Percentiles rank a stretch among this genome's conserved stretches.
Conservation (phyloP, 2,113 vertebrate species). For the Hippoglossus stenolepis region DNA sequence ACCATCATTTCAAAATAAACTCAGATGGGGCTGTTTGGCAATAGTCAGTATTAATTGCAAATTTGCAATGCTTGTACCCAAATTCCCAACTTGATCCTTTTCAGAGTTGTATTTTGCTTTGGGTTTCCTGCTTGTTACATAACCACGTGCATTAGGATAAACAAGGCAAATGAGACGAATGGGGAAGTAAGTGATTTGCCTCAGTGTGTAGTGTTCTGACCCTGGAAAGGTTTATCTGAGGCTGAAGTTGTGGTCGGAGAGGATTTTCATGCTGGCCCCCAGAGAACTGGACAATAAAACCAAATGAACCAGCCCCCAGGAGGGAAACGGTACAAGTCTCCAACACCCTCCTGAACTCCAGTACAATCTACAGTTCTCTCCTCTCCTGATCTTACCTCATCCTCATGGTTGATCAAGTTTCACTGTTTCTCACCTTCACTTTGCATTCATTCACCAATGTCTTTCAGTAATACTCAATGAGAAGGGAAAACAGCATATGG, state of each 20-base stretch:
- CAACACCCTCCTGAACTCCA: constrained; percentile 27
- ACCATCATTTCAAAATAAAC: too few relatives aligned
- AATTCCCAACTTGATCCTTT: background rate
- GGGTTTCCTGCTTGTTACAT: background rate
- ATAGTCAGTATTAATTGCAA: too few relatives aligned
- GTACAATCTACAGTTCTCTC: constrained; percentile 28
- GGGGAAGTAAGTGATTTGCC: background rate
- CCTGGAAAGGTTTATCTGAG: constrained; percentile 19
- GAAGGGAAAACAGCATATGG: background rate
- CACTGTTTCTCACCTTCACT: constrained; percentile 27
- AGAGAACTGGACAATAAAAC: constrained; percentile 42
- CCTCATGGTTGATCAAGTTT: constrained; percentile 33
- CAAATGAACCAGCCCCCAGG: constrained; percentile 17
- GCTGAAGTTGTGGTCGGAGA: constrained; percentile 14
- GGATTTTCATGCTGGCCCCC: constrained; percentile 21
- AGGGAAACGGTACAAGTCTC: constrained; percentile 37
- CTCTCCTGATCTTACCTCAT: constrained; percentile 25
- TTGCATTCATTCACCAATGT: background rate
- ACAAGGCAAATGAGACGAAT: background rate
- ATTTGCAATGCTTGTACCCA: too few relatives aligned
- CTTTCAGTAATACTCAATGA: background rate
- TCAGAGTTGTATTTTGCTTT: too few relatives aligned
- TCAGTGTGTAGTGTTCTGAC: background rate
- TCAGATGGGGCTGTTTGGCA: too few relatives aligned
- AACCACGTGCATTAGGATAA: background rate